Conservation (phyloP, 2,797 vertebrate species). For the Vireo griseus region DNA sequence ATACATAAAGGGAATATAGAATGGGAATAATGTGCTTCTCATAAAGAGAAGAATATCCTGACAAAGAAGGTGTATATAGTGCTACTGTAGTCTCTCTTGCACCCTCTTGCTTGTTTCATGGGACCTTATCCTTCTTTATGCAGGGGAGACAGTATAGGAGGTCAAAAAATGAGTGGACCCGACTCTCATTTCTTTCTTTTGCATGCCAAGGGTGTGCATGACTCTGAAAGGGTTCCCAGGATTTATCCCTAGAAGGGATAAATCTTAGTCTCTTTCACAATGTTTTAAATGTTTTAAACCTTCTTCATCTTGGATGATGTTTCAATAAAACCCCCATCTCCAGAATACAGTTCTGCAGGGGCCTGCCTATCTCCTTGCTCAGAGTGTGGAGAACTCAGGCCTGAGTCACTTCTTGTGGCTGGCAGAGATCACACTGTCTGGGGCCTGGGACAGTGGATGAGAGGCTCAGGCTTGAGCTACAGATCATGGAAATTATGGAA, state of each 20-base stretch:
- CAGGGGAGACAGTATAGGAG: not conserved
- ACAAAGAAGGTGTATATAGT: not conserved
- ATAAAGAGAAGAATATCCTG: not conserved
- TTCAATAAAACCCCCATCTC: not conserved
- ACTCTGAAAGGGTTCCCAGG: not conserved
- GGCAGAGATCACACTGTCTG: not conserved
- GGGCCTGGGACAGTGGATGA: not conserved
- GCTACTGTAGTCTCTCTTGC: not conserved
- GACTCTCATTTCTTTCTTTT: not conserved
- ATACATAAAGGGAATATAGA: not conserved
- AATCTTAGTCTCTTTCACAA: not conserved
- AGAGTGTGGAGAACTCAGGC: not conserved
- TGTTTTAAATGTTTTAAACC: slow-evolving; percentile 18
- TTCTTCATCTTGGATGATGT: not conserved
- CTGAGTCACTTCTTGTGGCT: not conserved
- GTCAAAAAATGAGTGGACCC: not conserved
- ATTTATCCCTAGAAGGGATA: not conserved
- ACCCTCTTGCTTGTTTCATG: not conserved
- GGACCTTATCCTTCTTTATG: not conserved
- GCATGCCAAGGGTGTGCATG: rapidly evolving
- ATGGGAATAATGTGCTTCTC: not conserved
- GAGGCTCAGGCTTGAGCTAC: not conserved
- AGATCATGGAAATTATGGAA: not conserved
- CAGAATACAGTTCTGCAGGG: not conserved
- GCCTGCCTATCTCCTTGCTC: not conserved